These are phyloP conservation scores for Torymus aiolomorphi DNA, from an alignment of 2,888 invertebrate species.

Conservation along the genomic window DNA sequence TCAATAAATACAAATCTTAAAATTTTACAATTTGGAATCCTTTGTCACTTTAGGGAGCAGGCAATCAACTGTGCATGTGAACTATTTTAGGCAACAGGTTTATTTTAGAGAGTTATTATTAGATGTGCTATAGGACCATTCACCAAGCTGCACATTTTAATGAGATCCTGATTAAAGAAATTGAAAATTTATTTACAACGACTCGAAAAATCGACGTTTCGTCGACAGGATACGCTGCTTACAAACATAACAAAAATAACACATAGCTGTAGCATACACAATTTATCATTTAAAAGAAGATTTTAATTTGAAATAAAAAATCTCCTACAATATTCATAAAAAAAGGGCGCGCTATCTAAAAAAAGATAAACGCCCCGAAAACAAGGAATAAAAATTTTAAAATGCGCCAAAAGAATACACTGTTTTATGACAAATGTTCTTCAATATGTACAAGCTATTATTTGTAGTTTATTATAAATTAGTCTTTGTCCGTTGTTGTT, in stretches of 20 bases:
- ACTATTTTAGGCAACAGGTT: constrained; percentile 55
- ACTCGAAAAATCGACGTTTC: constrained; percentile 36
- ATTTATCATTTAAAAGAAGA: constrained; percentile 50
- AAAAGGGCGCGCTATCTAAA: constrained; percentile 36
- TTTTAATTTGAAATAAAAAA: constrained; percentile 47
- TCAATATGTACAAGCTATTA: constrained; percentile 55
- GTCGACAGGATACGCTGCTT: constrained; percentile 46
- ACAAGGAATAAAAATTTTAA: constrained; percentile 52
- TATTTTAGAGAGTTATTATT: constrained; percentile 58
- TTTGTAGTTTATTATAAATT: constrained; percentile 50
- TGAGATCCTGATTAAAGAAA: constrained; percentile 51
- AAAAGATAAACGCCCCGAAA: constrained; percentile 44
- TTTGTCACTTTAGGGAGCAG: constrained; percentile 40
- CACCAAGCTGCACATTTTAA: constrained; percentile 54
- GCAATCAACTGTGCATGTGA: constrained; percentile 40
- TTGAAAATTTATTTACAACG: constrained; percentile 56
- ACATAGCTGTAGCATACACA: constrained; percentile 45
- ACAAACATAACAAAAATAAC: constrained; percentile 59
- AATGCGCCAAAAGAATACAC: constrained; percentile 52
- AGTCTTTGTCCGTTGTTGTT: constrained; percentile 52
- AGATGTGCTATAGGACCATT: constrained; percentile 54
- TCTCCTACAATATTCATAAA: constrained; percentile 47
- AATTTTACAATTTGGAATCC: constrained; percentile 37
- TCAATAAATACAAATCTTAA: constrained; percentile 30
- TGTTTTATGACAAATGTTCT: constrained; percentile 54